Evolutionary conservation across 2,888 invertebrate species (phyloP), one percentile per base, ranked within the genome.

Genomic region (Cylloceria caligata): DNA sequence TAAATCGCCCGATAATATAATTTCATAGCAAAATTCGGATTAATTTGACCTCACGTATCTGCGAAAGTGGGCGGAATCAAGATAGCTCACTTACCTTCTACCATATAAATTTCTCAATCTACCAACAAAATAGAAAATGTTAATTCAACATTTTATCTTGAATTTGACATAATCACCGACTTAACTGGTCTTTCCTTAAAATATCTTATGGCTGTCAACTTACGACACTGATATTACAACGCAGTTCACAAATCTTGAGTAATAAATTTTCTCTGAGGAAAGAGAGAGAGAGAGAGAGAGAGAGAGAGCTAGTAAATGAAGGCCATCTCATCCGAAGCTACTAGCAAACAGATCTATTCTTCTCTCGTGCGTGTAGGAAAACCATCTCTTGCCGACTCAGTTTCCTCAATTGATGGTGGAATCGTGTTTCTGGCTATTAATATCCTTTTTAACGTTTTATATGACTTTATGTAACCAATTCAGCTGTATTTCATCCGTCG

Each of bases 381-480:
- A n/a, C 49, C 47, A 64, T 13, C 47, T 49, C 30, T 34, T n/a
- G 36, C 49, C 75, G 79, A 39, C 71, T 72, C 60, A 47, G 55
- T 82, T 82, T 76, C 67, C 75, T 79, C 79, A 79, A 82, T 82
- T 82, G 82, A 75, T 67, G 71, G 45, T 49, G 57, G 79, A 67
- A 75, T 82, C 79, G 75, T 79, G 82, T 82, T 82, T 72, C 71
- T 74, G 69, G 81, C 49, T 36, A 62, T 79, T 72, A 75, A 60
- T 75, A 67, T 55, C 65, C 73, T 79, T 77, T 82, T 73, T 13
- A 76, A 52, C 39, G 72, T 52, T 72, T 79, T 52, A 73, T 62
- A 69, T 83, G 79, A 65, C 74, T 84, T 83, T 75, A 81, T 64
- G 72, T 81, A 83, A 83, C 83, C 57, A 57, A 73, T 80, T 74